Evolutionary conservation across 2,888 invertebrate species (phyloP).

Genomic region (Himalopsyche japonica): DNA sequence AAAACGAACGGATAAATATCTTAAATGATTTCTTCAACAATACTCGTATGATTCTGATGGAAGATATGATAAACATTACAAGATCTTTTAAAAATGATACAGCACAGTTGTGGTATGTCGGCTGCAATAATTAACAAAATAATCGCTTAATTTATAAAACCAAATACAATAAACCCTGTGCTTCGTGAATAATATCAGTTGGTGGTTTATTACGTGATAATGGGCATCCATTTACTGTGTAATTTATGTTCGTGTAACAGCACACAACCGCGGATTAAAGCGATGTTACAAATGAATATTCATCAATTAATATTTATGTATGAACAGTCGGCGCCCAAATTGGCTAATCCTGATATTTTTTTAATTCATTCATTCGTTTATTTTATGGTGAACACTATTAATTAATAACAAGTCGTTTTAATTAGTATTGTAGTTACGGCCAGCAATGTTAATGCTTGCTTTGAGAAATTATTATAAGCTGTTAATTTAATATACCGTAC

Average conservation of each 20-base stretch:
- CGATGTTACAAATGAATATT: background rate
- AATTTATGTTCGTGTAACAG: background rate
- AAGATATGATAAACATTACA: too few relatives aligned
- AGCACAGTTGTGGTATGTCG: too few relatives aligned
- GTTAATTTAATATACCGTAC: too few relatives aligned
- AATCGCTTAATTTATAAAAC: too few relatives aligned
- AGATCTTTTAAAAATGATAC: too few relatives aligned
- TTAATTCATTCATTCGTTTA: background rate
- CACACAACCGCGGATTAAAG: background rate
- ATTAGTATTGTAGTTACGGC: background rate
- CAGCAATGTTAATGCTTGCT: background rate
- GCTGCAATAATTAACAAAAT: too few relatives aligned
- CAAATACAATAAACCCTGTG: too few relatives aligned
- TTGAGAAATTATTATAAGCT: background rate
- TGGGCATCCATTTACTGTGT: background rate
- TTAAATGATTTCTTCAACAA: too few relatives aligned
- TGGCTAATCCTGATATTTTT: background rate
- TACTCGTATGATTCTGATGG: too few relatives aligned
- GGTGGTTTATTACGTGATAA: background rate
- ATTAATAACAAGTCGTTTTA: background rate
- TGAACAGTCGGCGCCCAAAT: background rate
- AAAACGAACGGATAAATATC: too few relatives aligned
- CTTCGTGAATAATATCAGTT: background rate
- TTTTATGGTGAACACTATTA: background rate
- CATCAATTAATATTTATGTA: background rate